Base-by-base conservation (phyloP, 2,113 vertebrate genomes). In the Scartelaos histophorus region DNA sequence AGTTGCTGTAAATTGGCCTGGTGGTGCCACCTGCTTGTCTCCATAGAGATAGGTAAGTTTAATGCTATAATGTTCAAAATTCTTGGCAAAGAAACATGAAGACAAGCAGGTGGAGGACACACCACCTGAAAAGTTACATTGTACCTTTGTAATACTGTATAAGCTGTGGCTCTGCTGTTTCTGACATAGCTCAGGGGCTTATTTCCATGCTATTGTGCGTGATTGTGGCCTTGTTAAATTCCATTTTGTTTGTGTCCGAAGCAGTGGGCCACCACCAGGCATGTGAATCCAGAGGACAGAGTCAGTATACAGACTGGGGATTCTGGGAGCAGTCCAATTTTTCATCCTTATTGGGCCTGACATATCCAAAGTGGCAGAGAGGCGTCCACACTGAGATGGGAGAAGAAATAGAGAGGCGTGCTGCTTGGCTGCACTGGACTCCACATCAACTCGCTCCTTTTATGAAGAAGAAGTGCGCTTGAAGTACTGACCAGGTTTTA, bases 271-370 rank as follows among this genome's bases (percentile, higher is more conserved):
- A 90, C 90, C 90, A 92, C 80, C 22, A n/a, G 88, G 92, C 89
- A 68, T 82, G 90, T 70, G 79, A 85, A 82, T 62, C 35, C 92
- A 81, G 75, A 90, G 73, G 90, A 85, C 69, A 80, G 71, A 82
- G 72, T 78, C 83, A 67, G 82, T 82, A 67, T 74, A 79, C 88
- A 84, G 84, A 87, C 67, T 16, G 82, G 81, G 88, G 75, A 76
- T 83, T 75, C 67, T 24, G 90, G 81, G 88, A 89, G 78, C 76
- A 73, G 73, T 82, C 87, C 93, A 95, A 95, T 98, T 96, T 96
- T 94, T 98, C 95, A 95, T 95, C 92, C 85, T 96, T 96, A 97
- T 95, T 96, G 87, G 70, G 78, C 82, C 73, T 96, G 95, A 96
- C 91, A 89, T 91, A 94, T 95, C 93, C 91, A 93, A 95, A 94